Conservation (phyloP, 1,140 invertebrate genomes). For the Apocrypta bakeri region DNA sequence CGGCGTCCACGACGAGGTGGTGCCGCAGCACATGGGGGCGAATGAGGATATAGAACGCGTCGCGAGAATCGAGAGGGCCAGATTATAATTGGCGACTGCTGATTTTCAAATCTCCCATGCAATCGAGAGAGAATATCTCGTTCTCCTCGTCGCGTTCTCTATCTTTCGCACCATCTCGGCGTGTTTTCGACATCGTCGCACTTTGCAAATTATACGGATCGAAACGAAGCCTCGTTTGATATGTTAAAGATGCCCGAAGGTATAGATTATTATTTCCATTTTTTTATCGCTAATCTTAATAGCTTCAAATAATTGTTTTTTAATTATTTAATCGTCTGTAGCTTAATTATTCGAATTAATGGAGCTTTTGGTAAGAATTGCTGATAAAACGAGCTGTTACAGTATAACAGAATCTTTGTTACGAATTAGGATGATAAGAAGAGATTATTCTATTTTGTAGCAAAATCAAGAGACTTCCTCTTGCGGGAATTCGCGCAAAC, state of each 20-base stretch:
- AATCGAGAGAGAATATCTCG: neutral
- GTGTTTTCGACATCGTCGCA: neutral
- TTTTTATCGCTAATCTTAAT: neutral
- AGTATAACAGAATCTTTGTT: no score
- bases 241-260: neutral
- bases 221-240: neutral
- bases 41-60: slow-evolving; percentile 43
- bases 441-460: no score
- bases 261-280: neutral
- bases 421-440: no score
- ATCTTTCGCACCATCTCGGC: neutral
- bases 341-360: no score
- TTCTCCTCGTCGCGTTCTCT: neutral
- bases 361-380: no score
- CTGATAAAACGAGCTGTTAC: no score
- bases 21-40: slow-evolving; percentile 19
- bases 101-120: slow-evolving; percentile 33
- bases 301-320: no score
- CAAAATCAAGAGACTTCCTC: no score
- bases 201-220: neutral
- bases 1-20: slow-evolving; percentile 21
- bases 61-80: slow-evolving; percentile 43
- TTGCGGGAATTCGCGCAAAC: no score
- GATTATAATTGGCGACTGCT: slow-evolving; percentile 61
- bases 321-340: no score